These are phyloP conservation scores for Battus philenor DNA, from an alignment of 1,140 invertebrate genomes.

Conservation along the genomic window DNA sequence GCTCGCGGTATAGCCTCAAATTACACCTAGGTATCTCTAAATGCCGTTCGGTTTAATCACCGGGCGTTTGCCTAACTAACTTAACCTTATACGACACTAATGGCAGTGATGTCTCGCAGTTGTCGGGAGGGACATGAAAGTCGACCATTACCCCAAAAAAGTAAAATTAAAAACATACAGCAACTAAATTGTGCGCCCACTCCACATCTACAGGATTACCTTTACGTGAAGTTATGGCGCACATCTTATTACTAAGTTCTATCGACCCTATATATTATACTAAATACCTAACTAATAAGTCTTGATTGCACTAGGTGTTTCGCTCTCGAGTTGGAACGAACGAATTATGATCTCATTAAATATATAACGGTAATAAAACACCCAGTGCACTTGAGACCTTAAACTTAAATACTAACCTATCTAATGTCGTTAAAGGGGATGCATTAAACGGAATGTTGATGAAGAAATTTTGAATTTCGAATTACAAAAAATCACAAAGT, in stretches of 20 bases:
- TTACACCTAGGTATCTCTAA: background rate
- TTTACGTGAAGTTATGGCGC: no score
- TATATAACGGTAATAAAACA: background rate
- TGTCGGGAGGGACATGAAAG: conserved; percentile 54
- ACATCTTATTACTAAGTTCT: no score
- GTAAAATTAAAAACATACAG: conserved; percentile 21
- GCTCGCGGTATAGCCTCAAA: background rate
- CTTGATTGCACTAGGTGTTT: background rate
- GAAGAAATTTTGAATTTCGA: no score
- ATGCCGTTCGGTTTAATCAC: background rate
- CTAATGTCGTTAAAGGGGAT: background rate
- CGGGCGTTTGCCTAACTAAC: conserved; percentile 37
- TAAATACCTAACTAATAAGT: background rate
- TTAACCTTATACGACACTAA: conserved; percentile 56
- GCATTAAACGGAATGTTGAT: conserved; percentile 5
- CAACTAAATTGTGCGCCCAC: conserved; percentile 23
- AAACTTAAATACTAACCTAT: background rate
- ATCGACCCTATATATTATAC: background rate
- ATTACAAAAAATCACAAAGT: no score
- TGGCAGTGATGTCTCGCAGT: conserved; percentile 68
- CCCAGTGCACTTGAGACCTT: background rate
- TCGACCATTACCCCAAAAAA: conserved; percentile 57
- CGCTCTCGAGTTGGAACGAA: background rate
- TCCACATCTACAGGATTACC: background rate
- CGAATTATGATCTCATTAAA: background rate